These are phyloP conservation scores for Homarus americanus DNA, from an alignment of 1,140 invertebrate species.

Conservation along the genomic window DNA sequence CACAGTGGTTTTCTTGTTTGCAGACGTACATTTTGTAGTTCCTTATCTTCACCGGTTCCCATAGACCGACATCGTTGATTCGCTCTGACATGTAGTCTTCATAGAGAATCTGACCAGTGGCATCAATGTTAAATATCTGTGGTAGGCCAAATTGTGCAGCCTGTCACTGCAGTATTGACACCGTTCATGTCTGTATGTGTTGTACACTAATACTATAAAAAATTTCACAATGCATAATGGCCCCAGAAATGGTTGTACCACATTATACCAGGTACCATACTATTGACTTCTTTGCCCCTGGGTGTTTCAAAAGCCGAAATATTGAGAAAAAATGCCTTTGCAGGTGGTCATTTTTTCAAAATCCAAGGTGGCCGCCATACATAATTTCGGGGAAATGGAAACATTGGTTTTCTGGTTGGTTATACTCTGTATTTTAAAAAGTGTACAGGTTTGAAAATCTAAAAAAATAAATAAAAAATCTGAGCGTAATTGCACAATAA, in stretches of 20 bases:
- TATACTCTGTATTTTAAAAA: background rate
- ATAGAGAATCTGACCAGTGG: background rate
- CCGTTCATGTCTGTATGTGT: no score
- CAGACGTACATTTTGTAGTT: slow-evolving; percentile 8
- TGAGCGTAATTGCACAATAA: no score
- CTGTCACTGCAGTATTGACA: no score
- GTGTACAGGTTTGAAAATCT: background rate
- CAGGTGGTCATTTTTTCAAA: slow-evolving; percentile 23
- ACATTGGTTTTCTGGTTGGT: no score
- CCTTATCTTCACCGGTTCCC: background rate
- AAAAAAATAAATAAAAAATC: no score
- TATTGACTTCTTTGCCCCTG: no score
- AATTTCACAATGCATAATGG: no score
- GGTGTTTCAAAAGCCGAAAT: slow-evolving; percentile 2
- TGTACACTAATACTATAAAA: no score
- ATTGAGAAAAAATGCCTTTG: slow-evolving; percentile 17
- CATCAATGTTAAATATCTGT: no score
- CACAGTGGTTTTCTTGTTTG: background rate
- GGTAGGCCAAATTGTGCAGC: no score
- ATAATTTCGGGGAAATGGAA: slow-evolving; percentile 9
- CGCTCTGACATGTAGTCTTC: slow-evolving; percentile 13
- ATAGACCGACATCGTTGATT: slow-evolving; percentile 25
- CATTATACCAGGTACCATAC: no score
- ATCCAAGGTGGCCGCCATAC: slow-evolving; percentile 29
- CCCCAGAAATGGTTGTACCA: no score